Percentiles rank a stretch among this genome's conserved stretches.
phyloP scores from a whole-genome alignment of 1,140 invertebrate species.

The Brachionus koreanus region DNA sequence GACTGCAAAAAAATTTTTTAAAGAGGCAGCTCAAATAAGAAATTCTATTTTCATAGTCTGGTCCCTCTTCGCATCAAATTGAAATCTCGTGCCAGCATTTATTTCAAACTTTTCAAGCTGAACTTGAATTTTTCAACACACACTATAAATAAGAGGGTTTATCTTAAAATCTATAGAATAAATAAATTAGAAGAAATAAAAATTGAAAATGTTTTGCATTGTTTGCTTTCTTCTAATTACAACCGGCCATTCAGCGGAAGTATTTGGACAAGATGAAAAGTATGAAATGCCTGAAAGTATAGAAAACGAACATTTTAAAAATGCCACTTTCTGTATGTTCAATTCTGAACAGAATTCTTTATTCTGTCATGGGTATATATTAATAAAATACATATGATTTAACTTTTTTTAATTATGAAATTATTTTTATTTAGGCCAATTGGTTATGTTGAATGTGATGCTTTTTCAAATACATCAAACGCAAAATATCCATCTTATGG shows the following conservation, averaged over 20 bases:
- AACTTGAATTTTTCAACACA: background rate
- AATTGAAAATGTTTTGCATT: background rate
- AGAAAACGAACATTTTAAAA: background rate
- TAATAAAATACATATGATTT: background rate
- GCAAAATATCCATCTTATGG: background rate
- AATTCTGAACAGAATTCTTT: background rate
- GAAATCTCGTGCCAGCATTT: background rate
- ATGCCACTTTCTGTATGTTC: background rate
- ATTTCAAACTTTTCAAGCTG: background rate
- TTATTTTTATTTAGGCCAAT: background rate
- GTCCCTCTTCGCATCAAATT: background rate
- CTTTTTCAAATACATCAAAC: background rate
- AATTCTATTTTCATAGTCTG: background rate
- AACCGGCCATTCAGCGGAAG: background rate
- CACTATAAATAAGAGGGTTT: background rate
- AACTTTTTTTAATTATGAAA: background rate
- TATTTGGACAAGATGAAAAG: background rate
- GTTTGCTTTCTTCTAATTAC: background rate
- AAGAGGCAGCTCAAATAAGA: background rate
- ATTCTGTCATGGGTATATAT: background rate
- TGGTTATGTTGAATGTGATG: slow-evolving; percentile 1
- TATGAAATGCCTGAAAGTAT: background rate
- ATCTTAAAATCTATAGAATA: background rate
- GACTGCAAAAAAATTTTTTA: background rate
- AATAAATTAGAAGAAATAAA: background rate